Conservation (phyloP, 2,888 invertebrate genomes). For the Tenthredo scrophulariae region DNA sequence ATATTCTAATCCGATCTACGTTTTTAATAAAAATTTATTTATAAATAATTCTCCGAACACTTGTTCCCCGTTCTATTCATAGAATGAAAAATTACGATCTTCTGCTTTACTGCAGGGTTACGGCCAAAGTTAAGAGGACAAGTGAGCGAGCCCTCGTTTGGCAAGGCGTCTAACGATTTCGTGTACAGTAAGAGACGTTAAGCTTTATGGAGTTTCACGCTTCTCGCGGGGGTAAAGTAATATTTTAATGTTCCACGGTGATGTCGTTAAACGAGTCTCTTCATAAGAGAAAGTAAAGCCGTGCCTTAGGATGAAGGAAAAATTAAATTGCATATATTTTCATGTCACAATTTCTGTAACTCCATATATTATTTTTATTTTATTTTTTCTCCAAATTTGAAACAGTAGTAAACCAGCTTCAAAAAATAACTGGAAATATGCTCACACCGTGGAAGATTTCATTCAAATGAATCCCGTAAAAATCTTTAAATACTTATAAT, state of each 20-base stretch:
- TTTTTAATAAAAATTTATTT: not conserved
- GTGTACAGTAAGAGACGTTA: slow-evolving; percentile 9
- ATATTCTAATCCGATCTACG: not conserved
- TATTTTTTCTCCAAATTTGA: not conserved
- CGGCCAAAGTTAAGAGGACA: slow-evolving; percentile 36
- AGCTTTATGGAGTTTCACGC: slow-evolving; percentile 49
- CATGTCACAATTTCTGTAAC: not conserved
- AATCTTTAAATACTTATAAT: not conserved
- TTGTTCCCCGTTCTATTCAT: not conserved
- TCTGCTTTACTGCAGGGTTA: slow-evolving; percentile 10
- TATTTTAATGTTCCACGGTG: slow-evolving; percentile 43
- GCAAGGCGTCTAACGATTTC: slow-evolving; percentile 40
- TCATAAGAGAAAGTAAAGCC: slow-evolving; percentile 7
- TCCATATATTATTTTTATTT: not conserved
- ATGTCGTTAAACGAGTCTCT: slow-evolving; percentile 40
- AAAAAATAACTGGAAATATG: not conserved
- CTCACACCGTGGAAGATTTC: not conserved
- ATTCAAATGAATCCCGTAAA: not conserved
- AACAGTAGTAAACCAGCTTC: not conserved
- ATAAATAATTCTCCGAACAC: not conserved
- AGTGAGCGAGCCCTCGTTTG: slow-evolving; percentile 24
- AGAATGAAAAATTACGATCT: not conserved
- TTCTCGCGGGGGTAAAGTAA: slow-evolving; percentile 31
- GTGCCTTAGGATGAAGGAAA: not conserved
- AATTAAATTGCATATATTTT: not conserved